Evolutionary conservation across 2,888 invertebrate species (phyloP), one percentile per base, ranked within the genome.

Genomic region (Prenolepis imparis): DNA sequence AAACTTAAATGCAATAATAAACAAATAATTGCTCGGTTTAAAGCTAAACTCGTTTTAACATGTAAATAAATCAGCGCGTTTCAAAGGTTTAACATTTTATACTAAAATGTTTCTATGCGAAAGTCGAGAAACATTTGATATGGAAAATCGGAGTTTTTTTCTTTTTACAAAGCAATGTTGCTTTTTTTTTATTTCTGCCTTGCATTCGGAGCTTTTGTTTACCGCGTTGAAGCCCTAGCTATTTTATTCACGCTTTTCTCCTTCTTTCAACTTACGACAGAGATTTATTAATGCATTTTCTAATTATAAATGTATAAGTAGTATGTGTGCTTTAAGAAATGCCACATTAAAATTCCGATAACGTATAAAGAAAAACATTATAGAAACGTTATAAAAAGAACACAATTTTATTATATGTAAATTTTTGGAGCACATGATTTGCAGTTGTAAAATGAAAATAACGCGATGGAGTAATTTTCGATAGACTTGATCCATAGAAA

Each of bases 261-360:
- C 39, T 36, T 48, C 39, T 52, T 39, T 63, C 39, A 39, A 21
- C 24, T 15, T 18, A 32, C 18, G 63, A 63, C 63, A 74, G 41
- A 63, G 48, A 73, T 81, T 74, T 81, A 64, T 64, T 73, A 74
- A 55, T n/a, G n/a, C 52, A 39, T 81, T 55, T 32, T 32, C 28
- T 39, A 64, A 59, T 32, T n/a, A 28, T 32, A 59, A 74, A 12
- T 18, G 15, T 59, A 39, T 44, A 59, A 80, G 68, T 59, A 32
- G 5, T 41, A 66, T 28, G n/a, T n/a, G n/a, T 52, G 11, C 52
- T 57, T 77, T 41, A 28, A 55, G 28, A 55, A n/a, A n/a, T 11
- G n/a, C 9, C 21, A 1, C 41, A 41, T 66, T 66, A 41, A 41
- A 77, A 15, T 6, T 39, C 15, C 28, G n/a, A 28, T 2, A 18